These are phyloP conservation scores for Leptinotarsa juncta DNA, from an alignment of 2,888 invertebrate species.

Conservation along the genomic window DNA sequence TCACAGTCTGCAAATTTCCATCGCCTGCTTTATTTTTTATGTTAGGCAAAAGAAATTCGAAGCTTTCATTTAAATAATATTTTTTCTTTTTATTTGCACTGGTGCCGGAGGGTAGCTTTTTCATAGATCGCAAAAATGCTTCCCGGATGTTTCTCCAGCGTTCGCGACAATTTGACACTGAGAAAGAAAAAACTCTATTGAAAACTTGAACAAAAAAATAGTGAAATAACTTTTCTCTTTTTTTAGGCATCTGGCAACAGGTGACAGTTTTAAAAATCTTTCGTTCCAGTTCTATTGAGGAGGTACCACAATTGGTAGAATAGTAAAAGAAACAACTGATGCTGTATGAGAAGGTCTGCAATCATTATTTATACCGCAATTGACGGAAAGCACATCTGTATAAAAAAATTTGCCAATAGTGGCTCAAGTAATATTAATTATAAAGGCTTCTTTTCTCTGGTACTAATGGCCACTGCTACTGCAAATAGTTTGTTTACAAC, in stretches of 20 bases:
- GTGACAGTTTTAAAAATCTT: slow-evolving; percentile 24
- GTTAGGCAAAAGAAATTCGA: slow-evolving; percentile 33
- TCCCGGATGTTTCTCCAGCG: slow-evolving; percentile 36
- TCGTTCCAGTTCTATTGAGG: slow-evolving; percentile 23
- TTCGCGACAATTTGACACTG: slow-evolving; percentile 35
- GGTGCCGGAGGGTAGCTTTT: slow-evolving; percentile 23
- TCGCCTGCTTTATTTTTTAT: slow-evolving; percentile 24
- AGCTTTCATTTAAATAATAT: slow-evolving; percentile 31
- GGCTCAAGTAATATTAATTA: slow-evolving; percentile 27
- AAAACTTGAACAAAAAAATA: slow-evolving; percentile 8
- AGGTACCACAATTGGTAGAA: slow-evolving; percentile 20
- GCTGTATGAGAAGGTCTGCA: slow-evolving; percentile 22
- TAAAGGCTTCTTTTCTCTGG: slow-evolving; percentile 29
- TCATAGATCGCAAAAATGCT: slow-evolving; percentile 32
- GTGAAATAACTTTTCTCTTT: slow-evolving; percentile 5
- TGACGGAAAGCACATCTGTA: slow-evolving; percentile 17
- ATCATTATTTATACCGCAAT: slow-evolving; percentile 27
- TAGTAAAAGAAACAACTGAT: slow-evolving; percentile 23
- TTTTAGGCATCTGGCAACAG: slow-evolving; percentile 24
- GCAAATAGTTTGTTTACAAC: slow-evolving; percentile 25
- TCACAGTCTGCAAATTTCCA: slow-evolving; percentile 21
- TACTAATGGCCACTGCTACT: slow-evolving; percentile 22
- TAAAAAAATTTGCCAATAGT: slow-evolving; percentile 24
- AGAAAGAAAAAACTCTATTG: slow-evolving; percentile 24
- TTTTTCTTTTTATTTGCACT: slow-evolving; percentile 32